Evolutionary conservation across 2,113 vertebrate species (phyloP), one percentile per base, ranked within the genome.

Genomic region (Galemys pyrenaicus): DNA sequence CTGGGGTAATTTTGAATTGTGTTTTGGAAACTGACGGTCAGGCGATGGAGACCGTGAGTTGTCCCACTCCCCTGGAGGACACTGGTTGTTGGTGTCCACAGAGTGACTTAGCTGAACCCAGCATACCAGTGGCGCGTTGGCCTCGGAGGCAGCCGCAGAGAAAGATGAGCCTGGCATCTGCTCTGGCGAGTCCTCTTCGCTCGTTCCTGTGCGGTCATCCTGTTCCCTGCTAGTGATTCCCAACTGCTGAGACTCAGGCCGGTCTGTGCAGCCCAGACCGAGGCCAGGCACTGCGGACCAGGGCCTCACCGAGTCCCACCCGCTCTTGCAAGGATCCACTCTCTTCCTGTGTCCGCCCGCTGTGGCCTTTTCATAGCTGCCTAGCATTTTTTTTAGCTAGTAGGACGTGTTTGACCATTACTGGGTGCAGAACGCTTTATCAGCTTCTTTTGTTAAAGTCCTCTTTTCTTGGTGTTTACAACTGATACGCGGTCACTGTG

Each of bases 321-420:
- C 86, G 8, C 24, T 58, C 41, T 0, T 3, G 3, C 32, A 28
- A 9, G 20, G 1, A 0, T 26, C 1, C 0, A 0, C 19, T 49
- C 28, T 19, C 49, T 3, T 39, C 46, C 73, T 51, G 7, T 49
- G 7, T 17, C 49, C 16, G 49, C 49, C 49, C 3, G 16, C 49
- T 17, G 49, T 17, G 49, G 49, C 49, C 49, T 51, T 62, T 39
- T 22, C 26, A 9, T 41, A 39, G 17, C 26, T 62, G 2, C n/a
- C 41, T 78, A 65, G 11, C 28, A 2, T 49, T 0, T 19, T 28
- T 78, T 78, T 39, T 37, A 28, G 62, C 58, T 9, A 4, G 4
- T 22, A 20, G 73, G 28, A 92, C 16, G 15, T 20, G 16, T 64
- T 49, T 87, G 70, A 67, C 35, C 30, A 7, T 64, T 51, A 19